Base-by-base conservation (phyloP, 2,888 invertebrate species). In the Helobdella robusta region DNA sequence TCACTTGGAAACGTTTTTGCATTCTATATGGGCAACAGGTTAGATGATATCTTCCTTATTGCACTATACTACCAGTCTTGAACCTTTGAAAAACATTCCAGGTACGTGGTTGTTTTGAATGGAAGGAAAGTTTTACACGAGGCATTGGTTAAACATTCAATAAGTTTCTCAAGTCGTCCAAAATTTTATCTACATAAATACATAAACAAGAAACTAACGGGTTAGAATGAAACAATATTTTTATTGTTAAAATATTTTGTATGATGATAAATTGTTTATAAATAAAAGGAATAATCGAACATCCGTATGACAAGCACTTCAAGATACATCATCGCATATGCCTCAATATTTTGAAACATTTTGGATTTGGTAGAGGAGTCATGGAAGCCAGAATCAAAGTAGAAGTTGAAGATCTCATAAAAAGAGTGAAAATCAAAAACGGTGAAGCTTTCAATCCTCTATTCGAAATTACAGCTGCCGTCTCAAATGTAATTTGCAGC, bases 311-410 rank as follows among this genome's bases (percentile, higher is more conserved):
- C 20, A 59, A 60, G 8, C 8, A 20, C 18, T 65, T 46, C 59
- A 65, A 60, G 48, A 65, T 59, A 28, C 32, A 59, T n/a, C 59
- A 46, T 28, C 36, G 34, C 32, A 46, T 60, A 1, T 59, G 46
- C 1, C 50, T 65, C 20, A 32, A 23, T 35, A 32, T 61, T 44
- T 23, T 65, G 6, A 65, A 65, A 23, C 25, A 65, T 6, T 59
- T 65, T 59, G 65, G 65, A 18, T 65, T 65, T 32, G 65, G 65
- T 30, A 6, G 3, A n/a, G 32, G 59, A 20, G 23, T 59, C 35
- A 59, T 59, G 59, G 65, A 65, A 20, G n/a, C 30, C 6, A 20
- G 59, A 3, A 65, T 60, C 18, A 30, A 5, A 1, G 11, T 59
- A 3, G 44, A 48, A 34, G 65, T 59, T 6, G 48, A 62, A 1